A percentile compares a stretch with the other conserved stretches of the same genome.
Conservation (phyloP, 2,888 invertebrate genomes). For the Lycaena phlaeas region DNA sequence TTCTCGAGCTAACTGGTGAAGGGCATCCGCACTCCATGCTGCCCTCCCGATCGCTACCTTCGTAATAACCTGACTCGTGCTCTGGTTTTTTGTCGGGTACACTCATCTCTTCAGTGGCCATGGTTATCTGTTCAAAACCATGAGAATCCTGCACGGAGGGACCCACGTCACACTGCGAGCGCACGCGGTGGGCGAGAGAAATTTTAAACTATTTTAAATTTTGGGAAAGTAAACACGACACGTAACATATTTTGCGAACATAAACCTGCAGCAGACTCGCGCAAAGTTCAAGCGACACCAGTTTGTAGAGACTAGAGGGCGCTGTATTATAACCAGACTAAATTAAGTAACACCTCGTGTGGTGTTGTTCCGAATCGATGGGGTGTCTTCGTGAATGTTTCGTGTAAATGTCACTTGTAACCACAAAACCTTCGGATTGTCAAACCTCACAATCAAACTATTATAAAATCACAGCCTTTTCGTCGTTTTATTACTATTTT, state of each 20-base stretch:
- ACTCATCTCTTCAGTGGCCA: constrained; percentile 73
- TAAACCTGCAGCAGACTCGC: constrained; percentile 36
- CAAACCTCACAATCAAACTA: constrained; percentile 38
- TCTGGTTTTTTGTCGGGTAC: constrained; percentile 77
- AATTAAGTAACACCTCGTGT: constrained; percentile 32
- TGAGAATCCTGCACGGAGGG: constrained; percentile 32
- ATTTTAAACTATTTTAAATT: constrained; percentile 20
- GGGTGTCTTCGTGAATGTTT: constrained; percentile 31
- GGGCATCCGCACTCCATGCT: constrained; percentile 70
- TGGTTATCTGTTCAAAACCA: constrained; percentile 60
- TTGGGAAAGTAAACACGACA: constrained; percentile 58
- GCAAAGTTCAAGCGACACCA: constrained; percentile 43
- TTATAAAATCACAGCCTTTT: constrained; percentile 43
- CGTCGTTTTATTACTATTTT: constrained; percentile 29
- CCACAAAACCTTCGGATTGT: constrained; percentile 50
- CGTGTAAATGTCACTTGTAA: constrained; percentile 34
- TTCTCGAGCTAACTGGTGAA: constrained; percentile 57
- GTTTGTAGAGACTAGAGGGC: constrained; percentile 54
- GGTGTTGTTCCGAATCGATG: constrained; percentile 23
- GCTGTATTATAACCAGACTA: constrained; percentile 32
- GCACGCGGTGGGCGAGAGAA: no score
- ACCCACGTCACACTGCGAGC: no score
- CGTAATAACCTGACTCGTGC: constrained; percentile 89
- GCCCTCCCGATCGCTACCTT: constrained; percentile 79
- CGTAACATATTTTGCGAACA: constrained; percentile 45